A percentile compares a stretch with the other conserved stretches of the same genome.
These are phyloP conservation scores for Tiliqua scincoides DNA, from an alignment of 2,113 vertebrate species.

Conservation along the genomic window DNA sequence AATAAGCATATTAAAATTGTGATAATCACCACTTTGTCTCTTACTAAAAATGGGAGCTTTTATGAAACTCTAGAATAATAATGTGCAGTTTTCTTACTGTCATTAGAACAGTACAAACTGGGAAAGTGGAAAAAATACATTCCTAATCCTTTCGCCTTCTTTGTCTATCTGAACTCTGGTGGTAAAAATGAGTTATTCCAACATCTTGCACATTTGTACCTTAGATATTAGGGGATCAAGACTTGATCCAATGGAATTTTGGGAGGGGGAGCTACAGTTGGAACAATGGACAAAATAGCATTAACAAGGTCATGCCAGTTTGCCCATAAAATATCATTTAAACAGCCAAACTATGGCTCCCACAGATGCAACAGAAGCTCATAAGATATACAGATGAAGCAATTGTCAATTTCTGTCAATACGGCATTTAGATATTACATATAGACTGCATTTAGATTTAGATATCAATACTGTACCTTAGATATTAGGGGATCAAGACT, in stretches of 20 bases:
- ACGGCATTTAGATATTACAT: background rate
- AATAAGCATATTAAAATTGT: background rate
- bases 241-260: background rate
- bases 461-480: too few relatives aligned
- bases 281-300: background rate
- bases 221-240: too few relatives aligned
- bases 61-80: background rate
- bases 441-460: too few relatives aligned
- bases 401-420: background rate
- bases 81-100: background rate
- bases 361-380: background rate
- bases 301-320: accelerated
- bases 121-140: background rate
- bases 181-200: background rate
- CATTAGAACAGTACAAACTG: background rate
- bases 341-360: accelerated
- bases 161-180: background rate
- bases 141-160: background rate
- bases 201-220: background rate
- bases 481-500: background rate
- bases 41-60: background rate
- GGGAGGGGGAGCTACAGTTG: too few relatives aligned
- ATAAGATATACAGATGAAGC: too few relatives aligned
- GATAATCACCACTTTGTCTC: background rate
- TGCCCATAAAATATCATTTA: background rate